A percentile compares a stretch with the other conserved stretches of the same genome.
phyloP scores from a whole-genome alignment of 2,888 invertebrate genomes.

The Scrobipalpa costella region DNA sequence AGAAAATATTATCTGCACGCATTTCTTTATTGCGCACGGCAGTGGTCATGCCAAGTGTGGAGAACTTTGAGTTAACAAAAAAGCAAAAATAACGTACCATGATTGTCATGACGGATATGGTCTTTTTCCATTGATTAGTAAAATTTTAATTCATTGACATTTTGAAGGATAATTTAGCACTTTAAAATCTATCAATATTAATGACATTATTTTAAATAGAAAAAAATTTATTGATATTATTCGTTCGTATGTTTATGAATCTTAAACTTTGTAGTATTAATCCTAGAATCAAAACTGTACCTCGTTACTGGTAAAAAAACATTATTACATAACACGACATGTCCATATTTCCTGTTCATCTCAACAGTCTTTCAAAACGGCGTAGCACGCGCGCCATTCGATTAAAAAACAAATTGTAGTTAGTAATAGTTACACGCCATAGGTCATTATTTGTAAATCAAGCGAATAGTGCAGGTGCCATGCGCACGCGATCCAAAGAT shows the following conservation, averaged over 20 bases:
- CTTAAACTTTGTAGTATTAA: too few relatives aligned
- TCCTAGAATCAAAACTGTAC: too few relatives aligned
- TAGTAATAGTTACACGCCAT: constrained; percentile 49
- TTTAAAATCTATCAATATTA: neutral
- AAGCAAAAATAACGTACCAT: too few relatives aligned
- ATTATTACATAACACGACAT: neutral
- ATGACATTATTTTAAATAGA: neutral
- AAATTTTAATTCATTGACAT: too few relatives aligned
- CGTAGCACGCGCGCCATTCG: constrained; percentile 51
- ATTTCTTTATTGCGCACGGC: constrained; percentile 48
- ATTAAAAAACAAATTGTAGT: constrained; percentile 68
- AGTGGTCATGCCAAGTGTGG: constrained; percentile 20
- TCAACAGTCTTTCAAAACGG: constrained; percentile 39
- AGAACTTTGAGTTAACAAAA: too few relatives aligned
- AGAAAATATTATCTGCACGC: constrained; percentile 70
- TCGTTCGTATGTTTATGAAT: too few relatives aligned
- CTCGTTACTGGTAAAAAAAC: neutral
- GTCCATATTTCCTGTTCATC: neutral
- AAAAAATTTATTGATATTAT: neutral
- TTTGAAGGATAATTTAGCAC: too few relatives aligned
- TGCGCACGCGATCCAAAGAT: constrained; percentile 52
- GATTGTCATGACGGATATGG: too few relatives aligned
- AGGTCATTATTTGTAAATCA: constrained; percentile 76
- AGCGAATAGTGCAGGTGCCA: constrained; percentile 47
- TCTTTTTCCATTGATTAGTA: too few relatives aligned